Evolutionary conservation across 2,113 vertebrate species (phyloP).

Genomic region (Promerops cafer): DNA sequence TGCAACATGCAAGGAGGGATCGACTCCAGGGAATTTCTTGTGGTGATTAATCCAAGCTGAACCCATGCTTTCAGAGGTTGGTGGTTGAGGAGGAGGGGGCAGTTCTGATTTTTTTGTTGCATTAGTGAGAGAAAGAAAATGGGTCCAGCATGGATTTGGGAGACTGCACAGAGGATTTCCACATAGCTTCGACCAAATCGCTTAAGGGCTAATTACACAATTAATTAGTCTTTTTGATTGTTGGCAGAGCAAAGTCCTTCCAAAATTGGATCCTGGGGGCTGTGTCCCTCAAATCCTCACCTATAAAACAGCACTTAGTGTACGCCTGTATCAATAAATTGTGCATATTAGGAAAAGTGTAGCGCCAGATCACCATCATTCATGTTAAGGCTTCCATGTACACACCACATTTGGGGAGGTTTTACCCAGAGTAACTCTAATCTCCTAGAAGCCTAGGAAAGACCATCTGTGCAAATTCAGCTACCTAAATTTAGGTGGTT

Average conservation of each 20-base stretch:
- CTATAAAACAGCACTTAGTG: background rate
- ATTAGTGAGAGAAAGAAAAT: background rate
- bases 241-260: background rate
- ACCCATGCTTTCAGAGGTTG: background rate
- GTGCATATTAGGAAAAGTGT: background rate
- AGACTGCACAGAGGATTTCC: background rate
- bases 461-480: background rate
- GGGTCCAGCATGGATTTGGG: background rate
- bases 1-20: background rate
- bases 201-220: background rate
- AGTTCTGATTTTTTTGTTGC: background rate
- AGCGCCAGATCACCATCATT: background rate
- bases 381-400: background rate
- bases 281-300: background rate
- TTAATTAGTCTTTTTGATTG: background rate
- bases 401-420: background rate
- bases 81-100: fast-evolving
- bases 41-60: background rate
- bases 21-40: background rate
- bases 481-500: background rate
- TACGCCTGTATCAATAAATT: background rate
- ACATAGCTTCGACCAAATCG: background rate
- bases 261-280: background rate
- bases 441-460: background rate
- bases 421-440: background rate